phyloP scores from a whole-genome alignment of 1,140 invertebrate genomes.

The Papilio polytes region DNA sequence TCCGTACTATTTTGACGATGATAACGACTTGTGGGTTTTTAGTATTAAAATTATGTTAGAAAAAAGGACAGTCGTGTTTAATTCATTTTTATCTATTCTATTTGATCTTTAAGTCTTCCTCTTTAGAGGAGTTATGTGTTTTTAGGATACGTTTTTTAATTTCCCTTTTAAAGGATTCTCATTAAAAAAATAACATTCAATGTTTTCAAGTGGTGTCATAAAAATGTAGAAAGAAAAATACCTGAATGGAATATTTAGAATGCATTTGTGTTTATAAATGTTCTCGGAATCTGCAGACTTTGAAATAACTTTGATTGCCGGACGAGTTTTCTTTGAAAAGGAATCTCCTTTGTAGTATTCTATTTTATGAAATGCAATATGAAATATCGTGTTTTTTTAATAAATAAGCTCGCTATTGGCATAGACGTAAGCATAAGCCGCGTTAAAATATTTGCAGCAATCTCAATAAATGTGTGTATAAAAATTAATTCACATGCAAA shows the following conservation, averaged over 20 bases:
- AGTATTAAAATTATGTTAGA: too few relatives aligned
- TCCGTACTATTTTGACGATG: too few relatives aligned
- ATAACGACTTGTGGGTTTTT: too few relatives aligned
- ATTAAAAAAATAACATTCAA: too few relatives aligned
- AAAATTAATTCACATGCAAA: not conserved
- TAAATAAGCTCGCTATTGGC: not conserved
- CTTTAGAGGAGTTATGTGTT: too few relatives aligned
- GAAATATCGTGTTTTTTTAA: not conserved
- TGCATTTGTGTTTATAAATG: conserved; percentile 7
- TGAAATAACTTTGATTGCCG: conserved; percentile 13
- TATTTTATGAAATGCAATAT: not conserved
- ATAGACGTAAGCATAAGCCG: too few relatives aligned
- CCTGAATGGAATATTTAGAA: conserved; percentile 1
- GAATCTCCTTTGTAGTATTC: conserved; percentile 1
- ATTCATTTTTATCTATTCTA: too few relatives aligned
- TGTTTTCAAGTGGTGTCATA: too few relatives aligned
- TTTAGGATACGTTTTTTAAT: too few relatives aligned
- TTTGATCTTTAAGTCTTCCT: too few relatives aligned
- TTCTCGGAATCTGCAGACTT: conserved; percentile 17
- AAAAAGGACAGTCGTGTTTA: too few relatives aligned
- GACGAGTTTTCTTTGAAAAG: conserved; percentile 14
- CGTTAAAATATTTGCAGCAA: not conserved
- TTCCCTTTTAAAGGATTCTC: too few relatives aligned
- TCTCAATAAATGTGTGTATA: not conserved
- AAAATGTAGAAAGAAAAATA: not conserved